Evolutionary conservation across 2,888 invertebrate genomes (phyloP), one percentile per base, ranked within the genome.

Genomic region (Eudemis profundana): DNA sequence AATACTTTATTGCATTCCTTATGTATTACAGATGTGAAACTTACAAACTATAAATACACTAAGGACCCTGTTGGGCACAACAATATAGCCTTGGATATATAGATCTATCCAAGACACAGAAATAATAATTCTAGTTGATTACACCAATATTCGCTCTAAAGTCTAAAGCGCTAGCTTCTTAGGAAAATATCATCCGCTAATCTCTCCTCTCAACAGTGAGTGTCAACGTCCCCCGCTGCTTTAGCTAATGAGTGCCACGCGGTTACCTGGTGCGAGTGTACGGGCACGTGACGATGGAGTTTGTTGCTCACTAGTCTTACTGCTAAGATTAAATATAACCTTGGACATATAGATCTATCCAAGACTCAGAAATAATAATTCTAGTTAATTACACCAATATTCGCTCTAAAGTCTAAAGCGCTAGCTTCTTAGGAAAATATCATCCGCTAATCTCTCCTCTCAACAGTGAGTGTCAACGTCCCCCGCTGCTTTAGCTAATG

Each of bases 231-330:
- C 3, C 8, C 50, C 19, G 8, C 57, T 44, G 57, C 27, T 63
- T 57, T 33, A 50, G 63, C 63, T 64, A 64, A 64, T 57, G 50
- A 57, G 50, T 36, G 40, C 42, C 54, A 51, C 51, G 21, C 53
- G 44, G 42, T 61, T 61, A 53, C 53, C 61, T 61, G 53, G 33
- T 23, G 53, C 53, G 51, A 23, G 54, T 27, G 40, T 15, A 10
- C 4, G 12, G 21, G n/a, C 40, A 29, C 60, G 40, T 60, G 60
- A 40, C 10, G 17, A 19, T 8, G n/a, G n/a, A 42, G 42, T 3
- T 19, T 12, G 4, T 12, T 19, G 7, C 19, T 3, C 44, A 14
- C 44, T 36, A 8, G 7, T 33, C 33, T 33, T 10, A 8, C 33
- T 10, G 10, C 19, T 44, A 29, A 56, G 29, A 12, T n/a, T n/a